Base-by-base conservation (phyloP, 2,797 vertebrate genomes). In the Myoxocephalus aenaeus region DNA sequence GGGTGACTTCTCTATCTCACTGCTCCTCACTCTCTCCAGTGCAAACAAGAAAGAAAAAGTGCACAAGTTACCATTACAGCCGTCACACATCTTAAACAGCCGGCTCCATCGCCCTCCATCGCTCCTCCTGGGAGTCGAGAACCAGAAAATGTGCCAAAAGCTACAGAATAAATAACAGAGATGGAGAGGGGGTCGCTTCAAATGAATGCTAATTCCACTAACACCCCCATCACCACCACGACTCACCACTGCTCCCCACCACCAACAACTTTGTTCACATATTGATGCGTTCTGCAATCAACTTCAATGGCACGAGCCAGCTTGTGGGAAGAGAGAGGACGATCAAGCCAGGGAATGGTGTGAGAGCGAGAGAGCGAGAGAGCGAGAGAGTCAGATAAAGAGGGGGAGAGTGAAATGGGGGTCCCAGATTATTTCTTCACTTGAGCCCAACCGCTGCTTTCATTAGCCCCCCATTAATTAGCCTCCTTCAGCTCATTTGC, bases 401-500 rank as follows among this genome's bases (percentile, higher is more conserved):
- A 66, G 66, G 65, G 62, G 22, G n/a, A 84, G 70, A 77, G 80
- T 62, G 68, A 89, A 92, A 87, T 32, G 70, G 87, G 91, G 94
- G 92, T 93, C 93, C 94, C 92, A 86, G 93, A 96, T 96, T 96
- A 96, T 96, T 96, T 97, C 95, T 95, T 95, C 94, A 92, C 82
- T 86, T 34, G 90, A 96, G 94, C 96, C 96, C 86, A 95, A 95
- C 96, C 96, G 94, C 93, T 92, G 94, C 95, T 97, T 98, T 98
- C 97, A 98, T 98, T 98, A 98, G 94, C 94, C 96, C 93, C 84
- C 95, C 94, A 96, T 97, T 98, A 98, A 98, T 99, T 99, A 98
- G 96, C 96, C 96, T 96, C 94, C 96, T 97, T 96, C 95, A 96
- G 96, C 97, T 98, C 97, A 98, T 99, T 98, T 98, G 97, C 97